Percentiles rank a stretch among this genome's conserved stretches.
phyloP scores from a whole-genome alignment of 2,888 invertebrate species.

The Lumbricus terrestris region DNA sequence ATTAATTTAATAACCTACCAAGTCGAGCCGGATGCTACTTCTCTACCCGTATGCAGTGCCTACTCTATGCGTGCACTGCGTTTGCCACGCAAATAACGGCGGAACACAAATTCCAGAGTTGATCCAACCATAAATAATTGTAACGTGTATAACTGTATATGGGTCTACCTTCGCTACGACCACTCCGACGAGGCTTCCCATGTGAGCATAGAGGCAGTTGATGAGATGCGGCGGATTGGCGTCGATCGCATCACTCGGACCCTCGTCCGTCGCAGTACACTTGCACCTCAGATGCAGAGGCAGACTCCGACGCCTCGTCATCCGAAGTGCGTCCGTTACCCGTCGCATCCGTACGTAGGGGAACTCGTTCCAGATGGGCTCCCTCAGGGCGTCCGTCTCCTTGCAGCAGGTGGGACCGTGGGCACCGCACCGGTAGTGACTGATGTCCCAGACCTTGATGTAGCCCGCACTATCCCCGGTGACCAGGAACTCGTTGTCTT shows the following conservation, averaged over 20 bases:
- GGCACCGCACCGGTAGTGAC: conserved; percentile 27
- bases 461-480: conserved; percentile 57
- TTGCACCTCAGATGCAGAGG: conserved; percentile 25
- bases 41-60: no score
- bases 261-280: conserved; percentile 22
- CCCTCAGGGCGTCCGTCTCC: conserved; percentile 15
- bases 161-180: conserved; percentile 60
- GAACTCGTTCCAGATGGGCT: conserved; percentile 29
- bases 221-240: conserved; percentile 44
- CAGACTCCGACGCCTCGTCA: neutral
- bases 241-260: neutral
- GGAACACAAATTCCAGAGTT: no score
- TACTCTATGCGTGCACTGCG: no score
- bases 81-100: no score
- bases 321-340: neutral
- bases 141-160: no score
- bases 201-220: conserved; percentile 67
- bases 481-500: conserved; percentile 69
- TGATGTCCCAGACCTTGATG: conserved; percentile 39
- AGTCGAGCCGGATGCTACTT: no score
- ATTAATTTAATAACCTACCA: no score
- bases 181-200: conserved; percentile 69
- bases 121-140: no score
- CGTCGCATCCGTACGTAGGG: conserved; percentile 29
- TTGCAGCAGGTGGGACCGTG: conserved; percentile 18